phyloP scores from a whole-genome alignment of 2,888 invertebrate genomes.

The Xestia ashworthii region DNA sequence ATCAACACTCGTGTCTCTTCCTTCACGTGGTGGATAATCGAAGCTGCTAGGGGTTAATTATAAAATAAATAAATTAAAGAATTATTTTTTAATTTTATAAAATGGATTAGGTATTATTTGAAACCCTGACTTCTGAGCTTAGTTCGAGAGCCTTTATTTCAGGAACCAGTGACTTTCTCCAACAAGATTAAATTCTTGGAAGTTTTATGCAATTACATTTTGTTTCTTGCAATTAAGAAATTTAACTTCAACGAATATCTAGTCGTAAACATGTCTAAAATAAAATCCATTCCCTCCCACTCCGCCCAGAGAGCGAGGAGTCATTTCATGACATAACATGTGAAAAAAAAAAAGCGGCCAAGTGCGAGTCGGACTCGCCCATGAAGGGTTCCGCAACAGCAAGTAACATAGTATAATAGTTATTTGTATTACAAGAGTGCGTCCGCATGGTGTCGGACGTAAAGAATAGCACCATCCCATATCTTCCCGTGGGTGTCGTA shows the following conservation, averaged over 20 bases:
- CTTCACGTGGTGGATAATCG: slow-evolving; percentile 77
- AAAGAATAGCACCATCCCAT: too few relatives aligned
- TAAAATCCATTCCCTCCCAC: too few relatives aligned
- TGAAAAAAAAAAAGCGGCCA: too few relatives aligned
- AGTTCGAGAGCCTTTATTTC: background rate
- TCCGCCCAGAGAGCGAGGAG: too few relatives aligned
- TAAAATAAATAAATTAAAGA: background rate
- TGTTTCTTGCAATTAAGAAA: background rate
- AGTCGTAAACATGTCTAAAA: background rate
- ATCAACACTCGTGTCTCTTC: slow-evolving; percentile 80
- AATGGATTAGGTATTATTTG: background rate
- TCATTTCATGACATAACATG: too few relatives aligned
- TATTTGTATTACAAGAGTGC: too few relatives aligned
- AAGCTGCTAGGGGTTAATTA: slow-evolving; percentile 50
- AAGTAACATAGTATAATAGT: too few relatives aligned
- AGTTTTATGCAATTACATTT: background rate
- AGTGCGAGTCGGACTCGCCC: too few relatives aligned
- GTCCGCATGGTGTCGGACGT: too few relatives aligned
- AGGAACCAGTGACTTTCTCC: background rate
- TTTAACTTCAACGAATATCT: background rate
- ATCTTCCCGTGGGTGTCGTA: too few relatives aligned
- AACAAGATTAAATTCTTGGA: background rate
- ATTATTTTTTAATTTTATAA: background rate
- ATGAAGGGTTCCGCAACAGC: too few relatives aligned
- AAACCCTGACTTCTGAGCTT: background rate